These are phyloP conservation scores for Jacana jacana DNA, from an alignment of 2,113 vertebrate species.

Conservation along the genomic window DNA sequence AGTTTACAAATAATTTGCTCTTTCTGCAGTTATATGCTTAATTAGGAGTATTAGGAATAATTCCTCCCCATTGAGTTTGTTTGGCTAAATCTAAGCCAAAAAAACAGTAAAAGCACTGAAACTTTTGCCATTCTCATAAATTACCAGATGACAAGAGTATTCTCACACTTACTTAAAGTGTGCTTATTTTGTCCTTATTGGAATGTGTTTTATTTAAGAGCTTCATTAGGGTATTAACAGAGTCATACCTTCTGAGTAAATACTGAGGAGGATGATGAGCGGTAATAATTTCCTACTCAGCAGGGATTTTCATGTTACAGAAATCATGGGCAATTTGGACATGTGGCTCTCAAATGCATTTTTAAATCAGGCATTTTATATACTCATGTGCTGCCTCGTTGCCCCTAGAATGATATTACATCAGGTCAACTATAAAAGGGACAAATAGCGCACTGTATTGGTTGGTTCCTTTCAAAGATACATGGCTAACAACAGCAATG, in stretches of 20 bases:
- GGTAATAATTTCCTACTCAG: not conserved
- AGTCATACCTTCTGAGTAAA: not conserved
- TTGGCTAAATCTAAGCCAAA: not conserved
- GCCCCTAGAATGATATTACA: not conserved
- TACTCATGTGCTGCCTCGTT: not conserved
- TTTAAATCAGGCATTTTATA: not conserved
- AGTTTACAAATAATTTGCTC: not conserved
- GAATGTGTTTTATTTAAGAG: not conserved
- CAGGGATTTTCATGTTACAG: not conserved
- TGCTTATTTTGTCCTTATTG: not conserved
- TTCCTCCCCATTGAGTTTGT: not conserved
- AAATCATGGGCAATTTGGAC: not conserved
- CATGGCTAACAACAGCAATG: not conserved
- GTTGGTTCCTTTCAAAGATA: not conserved
- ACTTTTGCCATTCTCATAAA: not conserved
- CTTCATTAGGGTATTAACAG: not conserved
- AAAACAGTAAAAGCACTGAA: not conserved
- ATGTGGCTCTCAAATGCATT: not conserved
- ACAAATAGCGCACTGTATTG: not conserved
- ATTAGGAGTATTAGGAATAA: not conserved
- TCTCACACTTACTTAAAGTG: constrained; percentile 33
- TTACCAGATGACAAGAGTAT: not conserved
- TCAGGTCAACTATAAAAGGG: not conserved
- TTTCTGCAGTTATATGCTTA: not conserved
- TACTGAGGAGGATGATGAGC: not conserved